These are phyloP conservation scores for Sarcophaga subvicina DNA, from an alignment of 2,888 invertebrate genomes.

Conservation along the genomic window DNA sequence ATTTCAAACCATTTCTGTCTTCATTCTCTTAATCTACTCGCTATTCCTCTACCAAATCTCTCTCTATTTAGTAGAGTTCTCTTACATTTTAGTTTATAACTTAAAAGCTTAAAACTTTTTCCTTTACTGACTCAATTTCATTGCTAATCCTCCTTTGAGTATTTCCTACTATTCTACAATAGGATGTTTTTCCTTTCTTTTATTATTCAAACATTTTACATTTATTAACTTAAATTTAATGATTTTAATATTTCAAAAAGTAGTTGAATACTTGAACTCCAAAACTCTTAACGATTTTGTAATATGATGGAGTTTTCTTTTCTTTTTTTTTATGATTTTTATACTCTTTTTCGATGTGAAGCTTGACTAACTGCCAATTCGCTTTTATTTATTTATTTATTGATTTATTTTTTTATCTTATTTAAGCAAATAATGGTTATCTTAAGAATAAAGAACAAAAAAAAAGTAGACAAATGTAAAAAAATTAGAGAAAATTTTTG, in stretches of 20 bases:
- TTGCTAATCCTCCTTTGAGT: too few species aligned
- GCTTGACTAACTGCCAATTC: constrained; percentile 79
- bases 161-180: not conserved
- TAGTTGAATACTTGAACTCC: constrained; percentile 5
- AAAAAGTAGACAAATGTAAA: not conserved
- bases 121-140: too few species aligned
- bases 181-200: not conserved
- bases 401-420: not conserved
- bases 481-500: not conserved
- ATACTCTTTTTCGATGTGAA: constrained; percentile 37
- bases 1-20: not conserved
- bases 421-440: constrained; percentile 16
- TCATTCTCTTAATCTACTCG: not conserved
- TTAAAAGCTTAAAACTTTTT: too few species aligned
- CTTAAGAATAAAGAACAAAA: not conserved
- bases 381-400: constrained; percentile 71
- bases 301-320: not conserved
- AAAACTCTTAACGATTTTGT: not conserved
- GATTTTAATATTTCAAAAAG: constrained; percentile 26
- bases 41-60: not conserved
- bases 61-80: not conserved
- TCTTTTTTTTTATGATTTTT: not conserved
- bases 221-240: constrained; percentile 11
- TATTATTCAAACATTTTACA: not conserved
- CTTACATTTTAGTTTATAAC: not conserved